These are phyloP conservation scores for Euphonia xanthogaster DNA, from an alignment of 2,797 vertebrate species.

Conservation along the genomic window DNA sequence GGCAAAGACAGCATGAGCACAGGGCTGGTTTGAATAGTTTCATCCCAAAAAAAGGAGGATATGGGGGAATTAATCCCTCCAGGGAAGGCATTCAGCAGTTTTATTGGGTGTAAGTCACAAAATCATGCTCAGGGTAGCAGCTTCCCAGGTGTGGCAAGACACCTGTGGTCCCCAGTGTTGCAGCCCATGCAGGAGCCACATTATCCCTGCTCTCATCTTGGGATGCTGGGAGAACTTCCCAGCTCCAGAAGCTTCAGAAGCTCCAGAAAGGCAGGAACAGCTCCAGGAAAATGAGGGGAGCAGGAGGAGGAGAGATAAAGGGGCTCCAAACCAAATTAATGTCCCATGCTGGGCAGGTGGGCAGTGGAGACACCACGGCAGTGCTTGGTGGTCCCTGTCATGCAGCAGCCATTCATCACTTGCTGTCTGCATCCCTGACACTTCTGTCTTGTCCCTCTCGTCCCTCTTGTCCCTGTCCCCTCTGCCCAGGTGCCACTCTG, in stretches of 20 bases:
- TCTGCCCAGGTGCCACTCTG: slow-evolving; percentile 85
- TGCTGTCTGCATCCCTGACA: slow-evolving; percentile 61
- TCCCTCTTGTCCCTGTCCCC: slow-evolving; percentile 17
- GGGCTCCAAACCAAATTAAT: fast-evolving
- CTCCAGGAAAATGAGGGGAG: neutral
- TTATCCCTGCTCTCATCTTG: neutral
- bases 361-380: fast-evolving
- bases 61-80: neutral
- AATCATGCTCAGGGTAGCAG: neutral
- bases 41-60: neutral
- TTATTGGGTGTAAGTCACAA: neutral
- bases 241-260: neutral
- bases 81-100: neutral
- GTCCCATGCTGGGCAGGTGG: fast-evolving
- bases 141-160: neutral
- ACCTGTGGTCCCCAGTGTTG: fast-evolving
- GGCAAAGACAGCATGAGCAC: neutral
- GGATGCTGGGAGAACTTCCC: neutral
- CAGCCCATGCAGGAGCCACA: fast-evolving
- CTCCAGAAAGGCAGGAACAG: neutral
- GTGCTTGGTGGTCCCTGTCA: slow-evolving; percentile 4
- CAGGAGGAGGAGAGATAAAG: neutral
- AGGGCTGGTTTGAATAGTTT: neutral
- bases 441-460: slow-evolving; percentile 35
- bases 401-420: slow-evolving; percentile 20